phyloP scores from a whole-genome alignment of 2,888 invertebrate species.

The Cyclophora punctaria region DNA sequence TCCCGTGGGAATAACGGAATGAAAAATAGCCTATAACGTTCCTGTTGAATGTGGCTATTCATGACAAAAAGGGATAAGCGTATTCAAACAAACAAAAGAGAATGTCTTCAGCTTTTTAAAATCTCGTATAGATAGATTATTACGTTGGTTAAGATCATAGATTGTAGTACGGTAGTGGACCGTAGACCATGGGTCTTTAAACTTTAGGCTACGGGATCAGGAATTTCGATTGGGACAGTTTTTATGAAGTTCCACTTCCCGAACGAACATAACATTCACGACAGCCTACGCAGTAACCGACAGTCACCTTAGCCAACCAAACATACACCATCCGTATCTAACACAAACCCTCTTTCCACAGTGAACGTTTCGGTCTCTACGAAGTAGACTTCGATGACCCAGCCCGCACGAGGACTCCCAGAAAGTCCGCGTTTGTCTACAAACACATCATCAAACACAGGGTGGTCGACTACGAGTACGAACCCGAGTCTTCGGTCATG shows the following conservation, averaged over 20 bases:
- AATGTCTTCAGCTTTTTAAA: too few relatives aligned
- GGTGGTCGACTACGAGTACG: constrained; percentile 42
- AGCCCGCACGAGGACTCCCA: constrained; percentile 76
- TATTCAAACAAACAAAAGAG: too few relatives aligned
- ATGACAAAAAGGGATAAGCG: too few relatives aligned
- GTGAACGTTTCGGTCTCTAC: constrained; percentile 80
- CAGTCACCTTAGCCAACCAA: background rate
- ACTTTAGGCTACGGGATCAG: too few relatives aligned
- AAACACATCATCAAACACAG: constrained; percentile 69
- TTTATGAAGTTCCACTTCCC: background rate
- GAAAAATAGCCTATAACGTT: too few relatives aligned
- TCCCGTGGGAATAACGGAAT: too few relatives aligned
- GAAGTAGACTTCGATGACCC: constrained; percentile 78
- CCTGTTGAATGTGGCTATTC: too few relatives aligned
- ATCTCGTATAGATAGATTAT: too few relatives aligned
- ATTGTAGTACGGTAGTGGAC: too few relatives aligned
- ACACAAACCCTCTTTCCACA: constrained; percentile 29
- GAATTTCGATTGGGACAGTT: too few relatives aligned
- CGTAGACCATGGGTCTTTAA: too few relatives aligned
- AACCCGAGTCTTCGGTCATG: constrained; percentile 41
- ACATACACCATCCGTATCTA: background rate
- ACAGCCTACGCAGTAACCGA: background rate
- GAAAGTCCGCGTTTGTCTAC: constrained; percentile 76
- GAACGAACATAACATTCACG: background rate
- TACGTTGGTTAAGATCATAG: too few relatives aligned